Conservation (phyloP, 2,797 vertebrate species). For the Tragopan temminckii region DNA sequence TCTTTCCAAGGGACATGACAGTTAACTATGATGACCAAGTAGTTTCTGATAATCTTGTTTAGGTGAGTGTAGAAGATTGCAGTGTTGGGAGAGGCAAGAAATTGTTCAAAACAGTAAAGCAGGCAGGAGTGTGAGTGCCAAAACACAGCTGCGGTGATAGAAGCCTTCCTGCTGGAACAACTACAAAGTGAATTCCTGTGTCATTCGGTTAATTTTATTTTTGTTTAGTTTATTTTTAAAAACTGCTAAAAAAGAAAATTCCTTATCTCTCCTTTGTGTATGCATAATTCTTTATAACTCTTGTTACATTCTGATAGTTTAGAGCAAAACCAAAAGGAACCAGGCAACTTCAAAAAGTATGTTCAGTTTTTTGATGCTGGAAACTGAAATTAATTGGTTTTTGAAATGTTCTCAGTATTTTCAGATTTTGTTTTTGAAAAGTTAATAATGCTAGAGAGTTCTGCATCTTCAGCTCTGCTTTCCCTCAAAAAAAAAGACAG, state of each 20-base stretch:
- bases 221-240: background rate
- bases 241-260: background rate
- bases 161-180: background rate
- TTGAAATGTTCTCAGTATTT: conserved; percentile 31
- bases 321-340: background rate
- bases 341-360: background rate
- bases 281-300: background rate
- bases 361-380: background rate
- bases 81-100: background rate
- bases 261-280: background rate
- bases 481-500: background rate
- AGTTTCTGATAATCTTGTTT: background rate
- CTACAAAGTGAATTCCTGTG: background rate
- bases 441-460: background rate
- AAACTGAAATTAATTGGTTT: conserved; percentile 13
- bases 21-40: rapidly evolving
- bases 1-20: background rate
- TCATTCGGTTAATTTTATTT: background rate
- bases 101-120: background rate
- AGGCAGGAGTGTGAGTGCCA: rapidly evolving
- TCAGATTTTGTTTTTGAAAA: background rate
- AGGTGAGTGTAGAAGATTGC: background rate
- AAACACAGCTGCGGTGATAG: background rate
- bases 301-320: background rate
- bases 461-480: conserved; percentile 8